Base-by-base conservation (phyloP, 2,797 vertebrate genomes). In the Microctenopoma steveboyesi region DNA sequence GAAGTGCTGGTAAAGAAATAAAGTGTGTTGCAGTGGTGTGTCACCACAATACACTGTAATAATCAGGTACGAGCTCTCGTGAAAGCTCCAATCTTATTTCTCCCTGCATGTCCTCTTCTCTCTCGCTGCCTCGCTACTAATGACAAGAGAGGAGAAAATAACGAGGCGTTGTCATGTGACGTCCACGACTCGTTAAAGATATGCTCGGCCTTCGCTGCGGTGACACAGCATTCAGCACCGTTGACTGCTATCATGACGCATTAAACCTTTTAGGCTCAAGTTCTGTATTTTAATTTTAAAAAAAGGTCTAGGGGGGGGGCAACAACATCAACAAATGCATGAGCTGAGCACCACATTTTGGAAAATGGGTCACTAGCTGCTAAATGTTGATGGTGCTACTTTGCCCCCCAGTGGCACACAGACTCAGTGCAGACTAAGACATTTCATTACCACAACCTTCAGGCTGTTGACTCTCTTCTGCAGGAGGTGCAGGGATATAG, bases 351-450 rank as follows among this genome's bases (percentile, higher is more conserved):
- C 71, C 76, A 81, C 69, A 72, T 88, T 22, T 89, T 84, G 74
- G 79, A 91, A 94, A 94, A 93, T 95, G 92, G 94, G 94, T 95
- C 94, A 95, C 82, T 42, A 74, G 87, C 81, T 88, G 79, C 76
- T 72, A 66, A 74, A 78, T 76, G 91, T 92, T 67, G 85, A 88
- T 86, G 91, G 94, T 91, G 86, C 92, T 91, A 85, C 89, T 94
- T 93, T 94, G 93, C 94, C 94, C 94, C 92, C 94, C 78, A 93
- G 94, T 95, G 94, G 94, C 83, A 64, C 69, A 74, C 46, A 49
- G 71, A 67, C 77, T 87, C 86, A 91, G 74, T 92, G 89, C 91
- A 92, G 76, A 80, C 39, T 33, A 51, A 65, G 18, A 60, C 39
- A 0, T 76, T 82, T 69, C 64, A 76, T 82, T 84, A 80, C 79